These are phyloP conservation scores for Onychomys torridus DNA, from an alignment of 2,797 vertebrate species.

Conservation along the genomic window DNA sequence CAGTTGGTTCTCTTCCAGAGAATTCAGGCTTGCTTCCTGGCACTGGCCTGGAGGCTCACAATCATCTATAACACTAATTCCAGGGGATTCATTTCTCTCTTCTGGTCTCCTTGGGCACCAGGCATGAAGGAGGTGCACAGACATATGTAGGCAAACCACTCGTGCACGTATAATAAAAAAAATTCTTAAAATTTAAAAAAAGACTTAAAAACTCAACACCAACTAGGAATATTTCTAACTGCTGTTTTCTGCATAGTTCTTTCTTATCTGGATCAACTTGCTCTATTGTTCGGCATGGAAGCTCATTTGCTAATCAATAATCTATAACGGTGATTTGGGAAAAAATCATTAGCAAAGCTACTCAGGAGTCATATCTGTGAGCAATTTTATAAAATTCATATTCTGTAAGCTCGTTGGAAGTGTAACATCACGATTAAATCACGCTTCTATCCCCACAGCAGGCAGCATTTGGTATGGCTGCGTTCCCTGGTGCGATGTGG, in stretches of 20 bases:
- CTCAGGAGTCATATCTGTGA: background rate
- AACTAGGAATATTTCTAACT: background rate
- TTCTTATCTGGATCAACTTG: background rate
- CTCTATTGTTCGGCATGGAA: background rate
- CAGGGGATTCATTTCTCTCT: background rate
- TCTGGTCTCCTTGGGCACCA: background rate
- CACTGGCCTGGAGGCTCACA: background rate
- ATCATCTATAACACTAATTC: background rate
- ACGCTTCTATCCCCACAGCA: constrained; percentile 8
- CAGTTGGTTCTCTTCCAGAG: background rate
- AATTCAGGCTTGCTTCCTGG: background rate
- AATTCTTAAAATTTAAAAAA: background rate
- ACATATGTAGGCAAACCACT: background rate
- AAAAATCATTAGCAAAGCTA: background rate
- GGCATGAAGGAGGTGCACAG: background rate
- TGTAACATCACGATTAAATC: constrained; percentile 36
- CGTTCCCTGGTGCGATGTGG: background rate
- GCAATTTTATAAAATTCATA: constrained; percentile 28
- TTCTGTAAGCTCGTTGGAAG: constrained; percentile 57
- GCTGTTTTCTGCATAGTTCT: background rate
- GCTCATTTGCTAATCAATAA: background rate
- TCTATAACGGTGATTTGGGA: constrained; percentile 34
- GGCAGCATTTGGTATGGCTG: background rate
- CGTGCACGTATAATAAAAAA: background rate
- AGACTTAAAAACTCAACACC: background rate